A percentile compares a stretch with the other conserved stretches of the same genome.
phyloP scores from a whole-genome alignment of 2,113 vertebrate genomes.

The Aptenodytes patagonicus region DNA sequence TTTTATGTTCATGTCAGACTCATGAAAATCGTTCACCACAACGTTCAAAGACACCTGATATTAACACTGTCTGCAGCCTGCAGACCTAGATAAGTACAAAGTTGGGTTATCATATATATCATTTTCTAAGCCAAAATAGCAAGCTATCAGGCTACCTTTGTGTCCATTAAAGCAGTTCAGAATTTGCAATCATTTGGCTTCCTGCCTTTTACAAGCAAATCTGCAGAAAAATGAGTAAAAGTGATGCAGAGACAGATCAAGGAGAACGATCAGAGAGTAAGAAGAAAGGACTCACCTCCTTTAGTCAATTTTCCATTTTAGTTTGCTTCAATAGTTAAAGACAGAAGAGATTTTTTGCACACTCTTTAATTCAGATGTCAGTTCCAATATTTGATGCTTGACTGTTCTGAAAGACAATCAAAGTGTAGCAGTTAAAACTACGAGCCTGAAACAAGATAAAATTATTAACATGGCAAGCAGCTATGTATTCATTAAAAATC shows the following conservation, averaged over 20 bases:
- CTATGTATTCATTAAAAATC: background rate
- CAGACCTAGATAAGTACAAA: background rate
- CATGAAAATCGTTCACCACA: background rate
- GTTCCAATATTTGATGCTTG: slow-evolving; percentile 45
- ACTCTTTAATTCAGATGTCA: slow-evolving; percentile 21
- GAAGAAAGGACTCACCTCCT: slow-evolving; percentile 63
- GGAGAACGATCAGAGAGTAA: background rate
- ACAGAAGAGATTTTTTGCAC: background rate
- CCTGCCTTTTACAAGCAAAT: background rate
- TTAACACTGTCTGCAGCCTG: background rate
- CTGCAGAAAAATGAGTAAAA: background rate
- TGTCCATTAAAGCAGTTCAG: background rate
- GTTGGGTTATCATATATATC: background rate
- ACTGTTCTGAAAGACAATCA: slow-evolving; percentile 68
- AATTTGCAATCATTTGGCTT: background rate
- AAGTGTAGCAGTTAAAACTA: slow-evolving; percentile 50
- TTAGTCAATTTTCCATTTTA: slow-evolving; percentile 69
- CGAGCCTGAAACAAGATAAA: background rate
- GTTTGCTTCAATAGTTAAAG: slow-evolving; percentile 12
- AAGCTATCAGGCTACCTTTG: background rate
- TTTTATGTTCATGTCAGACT: background rate
- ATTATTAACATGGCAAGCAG: background rate
- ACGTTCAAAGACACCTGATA: background rate
- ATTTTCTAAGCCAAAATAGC: background rate
- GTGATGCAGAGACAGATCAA: background rate